Base-by-base conservation (phyloP, 2,797 vertebrate species). In the Denticeps clupeoides region DNA sequence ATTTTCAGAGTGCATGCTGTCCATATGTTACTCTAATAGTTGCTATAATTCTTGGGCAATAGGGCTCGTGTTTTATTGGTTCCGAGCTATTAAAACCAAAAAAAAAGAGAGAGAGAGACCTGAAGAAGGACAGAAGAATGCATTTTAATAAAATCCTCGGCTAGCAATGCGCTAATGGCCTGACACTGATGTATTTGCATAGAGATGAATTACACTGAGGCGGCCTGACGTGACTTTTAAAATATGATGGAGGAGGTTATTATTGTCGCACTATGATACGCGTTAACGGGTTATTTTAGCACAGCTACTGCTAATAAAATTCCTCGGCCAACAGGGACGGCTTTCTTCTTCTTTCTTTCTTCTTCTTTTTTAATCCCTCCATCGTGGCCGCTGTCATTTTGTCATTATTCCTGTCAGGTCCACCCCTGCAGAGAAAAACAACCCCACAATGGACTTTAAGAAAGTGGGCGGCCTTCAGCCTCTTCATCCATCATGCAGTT, bases 11-110 rank as follows among this genome's bases (percentile, higher is more conserved):
- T 84, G 87, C 87, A 79, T 71, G 79, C 83, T 84, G 84, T 85
- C 87, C 88, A 86, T 90, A 88, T 89, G 89, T 89, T 91, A 81
- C 74, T 67, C 82, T 90, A 88, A 94, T 89, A 88, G 89, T 90
- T 77, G 84, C 85, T 81, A 89, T 93, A 91, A 91, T 89, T 93
- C 88, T 87, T 87, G 82, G 77, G 87, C 87, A 79, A 84, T 84
- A 77, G 82, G 80, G 67, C 77, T 89, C 74, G 70, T 82, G 84
- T 89, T 93, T 91, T 90, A 89, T 82, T 69, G 81, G 72, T 75
- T 69, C 73, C 71, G 83, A 89, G 83, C 81, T n/a, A n/a, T n/a
- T n/a, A n/a, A n/a, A n/a, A 73, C 80, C 82, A 85, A 65, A 67
- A 64, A n/a, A 65, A 59, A 62, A 33, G 16, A 53, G 9, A 37